Conservation (phyloP, 2,797 vertebrate genomes). For the Bradypodion ventrale region DNA sequence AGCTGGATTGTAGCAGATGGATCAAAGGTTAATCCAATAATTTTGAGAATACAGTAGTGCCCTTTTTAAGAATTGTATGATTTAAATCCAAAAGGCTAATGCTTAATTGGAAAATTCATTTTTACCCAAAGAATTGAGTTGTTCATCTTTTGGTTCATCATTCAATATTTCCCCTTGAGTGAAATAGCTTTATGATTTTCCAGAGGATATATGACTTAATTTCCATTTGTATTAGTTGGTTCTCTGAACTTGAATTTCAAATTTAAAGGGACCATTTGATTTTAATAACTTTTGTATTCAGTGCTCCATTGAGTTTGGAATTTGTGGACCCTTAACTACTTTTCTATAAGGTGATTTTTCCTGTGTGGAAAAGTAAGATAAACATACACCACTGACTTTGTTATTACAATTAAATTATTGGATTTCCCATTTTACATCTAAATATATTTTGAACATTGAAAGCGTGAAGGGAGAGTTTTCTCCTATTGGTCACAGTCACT, state of each 20-base stretch:
- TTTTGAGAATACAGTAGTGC: slow-evolving; percentile 14
- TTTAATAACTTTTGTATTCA: slow-evolving; percentile 80
- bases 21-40: slow-evolving; percentile 1
- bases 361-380: slow-evolving; percentile 86
- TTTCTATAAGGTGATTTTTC: slow-evolving; percentile 83
- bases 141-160: slow-evolving; percentile 45
- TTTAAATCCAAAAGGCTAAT: slow-evolving; percentile 35
- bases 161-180: slow-evolving; percentile 44
- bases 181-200: slow-evolving; percentile 62
- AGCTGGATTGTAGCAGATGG: slow-evolving; percentile 38
- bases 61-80: neutral
- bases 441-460: slow-evolving; percentile 80
- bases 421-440: slow-evolving; percentile 75
- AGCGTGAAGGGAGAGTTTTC: slow-evolving; percentile 73
- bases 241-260: slow-evolving; percentile 77
- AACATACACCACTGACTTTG: slow-evolving; percentile 87
- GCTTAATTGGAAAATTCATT: slow-evolving; percentile 39
- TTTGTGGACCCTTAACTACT: slow-evolving; percentile 75
- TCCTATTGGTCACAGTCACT: slow-evolving; percentile 75
- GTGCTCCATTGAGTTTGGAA: slow-evolving; percentile 77
- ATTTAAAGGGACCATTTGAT: slow-evolving; percentile 79
- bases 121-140: slow-evolving; percentile 52
- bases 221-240: slow-evolving; percentile 77
- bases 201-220: slow-evolving; percentile 72
- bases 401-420: slow-evolving; percentile 87